These are phyloP conservation scores for Neuroterus valhalla DNA, from an alignment of 1,140 invertebrate genomes.

Conservation along the genomic window DNA sequence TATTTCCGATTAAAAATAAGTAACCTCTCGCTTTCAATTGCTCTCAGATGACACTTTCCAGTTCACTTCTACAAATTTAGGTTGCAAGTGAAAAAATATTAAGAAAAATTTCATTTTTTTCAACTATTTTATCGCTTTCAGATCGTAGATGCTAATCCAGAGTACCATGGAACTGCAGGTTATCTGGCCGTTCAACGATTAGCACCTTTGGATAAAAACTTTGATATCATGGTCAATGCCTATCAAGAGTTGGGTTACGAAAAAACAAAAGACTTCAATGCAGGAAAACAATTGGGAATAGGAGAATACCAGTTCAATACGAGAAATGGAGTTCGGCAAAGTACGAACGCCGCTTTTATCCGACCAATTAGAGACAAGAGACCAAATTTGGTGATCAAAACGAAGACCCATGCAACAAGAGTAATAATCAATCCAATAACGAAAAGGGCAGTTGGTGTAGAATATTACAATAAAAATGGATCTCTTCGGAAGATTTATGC, in stretches of 20 bases:
- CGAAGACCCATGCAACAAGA: conserved; percentile 81
- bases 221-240: conserved; percentile 75
- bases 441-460: conserved; percentile 83
- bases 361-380: conserved; percentile 81
- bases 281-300: conserved; percentile 77
- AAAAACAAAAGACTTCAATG: conserved; percentile 76
- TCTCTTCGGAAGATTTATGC: conserved; percentile 72
- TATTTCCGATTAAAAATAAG: too few relatives aligned
- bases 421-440: conserved; percentile 83
- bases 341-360: conserved; percentile 84
- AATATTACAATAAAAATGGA: conserved; percentile 73
- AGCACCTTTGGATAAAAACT: conserved; percentile 77
- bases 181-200: conserved; percentile 79
- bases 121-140: conserved; percentile 42
- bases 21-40: too few relatives aligned
- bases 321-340: conserved; percentile 79
- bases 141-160: conserved; percentile 63
- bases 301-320: conserved; percentile 78
- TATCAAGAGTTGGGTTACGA: conserved; percentile 78
- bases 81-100: too few relatives aligned
- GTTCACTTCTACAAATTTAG: too few relatives aligned
- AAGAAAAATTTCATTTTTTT: too few relatives aligned
- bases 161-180: conserved; percentile 77
- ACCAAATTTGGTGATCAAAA: conserved; percentile 82
- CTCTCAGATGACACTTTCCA: too few relatives aligned